Base-by-base conservation (phyloP, 1,140 invertebrate genomes). In the Gonioctena quinquepunctata region DNA sequence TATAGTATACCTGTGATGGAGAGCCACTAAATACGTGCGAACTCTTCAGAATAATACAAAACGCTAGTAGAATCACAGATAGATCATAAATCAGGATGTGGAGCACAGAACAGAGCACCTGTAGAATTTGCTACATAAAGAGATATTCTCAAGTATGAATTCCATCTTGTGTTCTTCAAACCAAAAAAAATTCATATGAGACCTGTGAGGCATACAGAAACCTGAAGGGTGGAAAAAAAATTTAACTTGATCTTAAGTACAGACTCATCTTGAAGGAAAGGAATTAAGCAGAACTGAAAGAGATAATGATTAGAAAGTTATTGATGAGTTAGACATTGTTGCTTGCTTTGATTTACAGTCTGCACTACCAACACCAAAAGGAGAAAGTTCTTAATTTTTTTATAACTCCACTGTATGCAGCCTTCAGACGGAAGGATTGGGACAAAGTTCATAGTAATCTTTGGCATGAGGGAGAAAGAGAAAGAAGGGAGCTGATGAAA, bases 331-430 rank as follows among this genome's bases (percentile, higher is more conserved):
- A 11, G 66, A 69, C 54, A 68, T 60, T 64, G 74, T 79, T 18
- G 42, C 73, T 54, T 61, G 68, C 18, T 83, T 76, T 71, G 82
- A 83, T 71, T 65, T 83, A 11, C 70, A 84, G 65, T 79, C 81
- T 66, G 78, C 80, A 52, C 28, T 83, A 48, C 71, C 73, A 66
- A 70, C 18, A 52, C 80, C 82, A 19, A 76, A 69, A 63, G 76
- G 77, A 7, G 74, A 84, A 16, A 71, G 76, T 21, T 80, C 75
- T 59, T 66, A 64, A 8, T 83, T 83, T 73, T 84, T 13, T 28
- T 74, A 72, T 50, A 74, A 72, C 49, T 74, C 72, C 7, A 72
- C 71, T 5, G 27, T 72, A 21, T 68, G 21, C 50, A 49, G 72
- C 3, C 26, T 75, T n/a, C 3, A 62, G 49, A 27, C 11, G 21